phyloP scores from a whole-genome alignment of 2,888 invertebrate genomes.

The Troides aeacus region DNA sequence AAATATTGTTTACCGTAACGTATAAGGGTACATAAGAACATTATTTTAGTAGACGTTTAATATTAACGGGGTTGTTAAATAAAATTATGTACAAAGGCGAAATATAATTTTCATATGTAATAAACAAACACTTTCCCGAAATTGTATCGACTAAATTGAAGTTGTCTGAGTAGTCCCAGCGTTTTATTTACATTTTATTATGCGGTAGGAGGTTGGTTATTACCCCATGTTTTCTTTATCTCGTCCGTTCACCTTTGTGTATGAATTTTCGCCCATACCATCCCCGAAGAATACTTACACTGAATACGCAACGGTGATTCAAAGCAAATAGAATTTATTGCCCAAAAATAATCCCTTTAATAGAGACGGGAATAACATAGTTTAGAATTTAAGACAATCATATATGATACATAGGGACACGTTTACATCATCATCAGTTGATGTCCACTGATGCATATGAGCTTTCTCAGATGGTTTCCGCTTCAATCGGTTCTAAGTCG shows the following conservation, averaged over 20 bases:
- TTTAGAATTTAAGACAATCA: too few species aligned
- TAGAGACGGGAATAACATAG: too few species aligned
- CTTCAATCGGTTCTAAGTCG: too few species aligned
- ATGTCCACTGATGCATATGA: too few species aligned
- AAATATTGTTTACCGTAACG: neutral
- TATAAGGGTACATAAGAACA: neutral
- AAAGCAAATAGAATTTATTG: neutral
- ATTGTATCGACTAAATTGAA: constrained; percentile 3
- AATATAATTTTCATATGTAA: neutral
- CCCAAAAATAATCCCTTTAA: too few species aligned
- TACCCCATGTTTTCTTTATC: constrained; percentile 3
- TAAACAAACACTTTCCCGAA: neutral
- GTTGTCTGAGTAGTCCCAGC: neutral
- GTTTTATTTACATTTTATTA: constrained; percentile 19
- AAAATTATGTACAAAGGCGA: neutral
- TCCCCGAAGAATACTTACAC: neutral
- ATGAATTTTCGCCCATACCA: neutral
- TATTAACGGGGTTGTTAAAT: neutral
- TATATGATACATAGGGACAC: too few species aligned
- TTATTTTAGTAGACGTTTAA: neutral
- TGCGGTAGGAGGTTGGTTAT: neutral
- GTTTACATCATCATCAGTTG: too few species aligned
- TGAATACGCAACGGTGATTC: neutral
- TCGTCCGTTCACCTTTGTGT: constrained; percentile 3
- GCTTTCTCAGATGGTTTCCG: too few species aligned